Evolutionary conservation across 2,888 invertebrate species (phyloP), one percentile per base, ranked within the genome.

Genomic region (Galeopsomyia nigrocyanea): DNA sequence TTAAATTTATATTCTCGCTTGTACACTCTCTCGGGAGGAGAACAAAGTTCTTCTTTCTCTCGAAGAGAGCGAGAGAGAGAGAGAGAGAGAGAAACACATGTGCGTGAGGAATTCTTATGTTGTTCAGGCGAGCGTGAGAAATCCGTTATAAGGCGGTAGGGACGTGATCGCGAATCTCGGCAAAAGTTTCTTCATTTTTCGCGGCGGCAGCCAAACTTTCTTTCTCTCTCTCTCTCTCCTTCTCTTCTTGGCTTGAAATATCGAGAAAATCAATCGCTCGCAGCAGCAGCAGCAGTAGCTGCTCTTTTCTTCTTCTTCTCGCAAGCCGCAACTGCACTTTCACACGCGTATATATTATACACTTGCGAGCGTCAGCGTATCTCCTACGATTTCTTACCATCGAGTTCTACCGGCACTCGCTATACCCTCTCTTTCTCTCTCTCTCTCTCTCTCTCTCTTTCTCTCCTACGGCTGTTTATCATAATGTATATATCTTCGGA

Each of bases 161-260:
- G 79, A 81, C 81, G 81, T 80, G 81, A 81, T 79, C 80, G 77
- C 77, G 77, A 79, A 76, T 78, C 78, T 77, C 76, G 73, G 79
- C 77, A 79, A 80, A 86, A 84, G 82, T 86, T 85, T 83, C 81
- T 82, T 83, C 85, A 84, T 85, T 85, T 85, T 84, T 85, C 83
- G 81, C 80, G 75, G 77, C 64, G 75, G 79, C 76, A 74, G 78
- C 75, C 77, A 80, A 83, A 82, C 80, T 84, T 85, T 79, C 67
- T 49, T 49, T 14, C 55, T 19, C 51, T 49, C 31, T 3, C 51
- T 63, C 50, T 78, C 68, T 60, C 57, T 61, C 22, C 2, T 16
- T n/a, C 13, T 39, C 1, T 26, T 19, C 46, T 21, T n/a, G n/a
- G 65, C 39, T 49, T 73, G 73, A 82, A 83, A 84, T 84, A 84